Evolutionary conservation across 2,113 vertebrate genomes (phyloP), one percentile per base, ranked within the genome.

Genomic region (Pollachius pollachius): DNA sequence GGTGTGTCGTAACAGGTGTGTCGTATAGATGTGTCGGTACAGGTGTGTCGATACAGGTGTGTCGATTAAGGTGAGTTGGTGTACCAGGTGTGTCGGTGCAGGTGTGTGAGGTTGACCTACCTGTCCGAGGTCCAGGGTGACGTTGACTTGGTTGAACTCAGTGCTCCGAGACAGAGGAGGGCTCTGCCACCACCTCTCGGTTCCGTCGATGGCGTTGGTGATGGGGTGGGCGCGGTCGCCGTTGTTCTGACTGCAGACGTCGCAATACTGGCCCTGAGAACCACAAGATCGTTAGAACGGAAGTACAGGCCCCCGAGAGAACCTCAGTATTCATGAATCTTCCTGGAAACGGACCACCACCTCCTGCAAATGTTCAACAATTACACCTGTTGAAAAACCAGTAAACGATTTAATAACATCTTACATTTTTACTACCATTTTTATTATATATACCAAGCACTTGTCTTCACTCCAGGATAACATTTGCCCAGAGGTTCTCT

Each of bases 171-270:
- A 99, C 0, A 99, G 92, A 0, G 97, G 97, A 0, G 97, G 97
- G 70, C 97, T 99, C 91, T 99, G 97, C 97, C 97, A 99, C 97
- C 97, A 99, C 64, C 97, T 91, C 80, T 99, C 97, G 0, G 97
- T 99, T n/a, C 97, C 97, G 0, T 99, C 97, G 0, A 99, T 92
- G 85, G 97, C 97, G 0, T 99, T 97, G 34, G 92, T 95, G 78
- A 92, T 95, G 16, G 97, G 97, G 52, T 98, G 96, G 0, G 96
- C 96, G 25, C 94, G 94, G 75, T 97, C 95, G 72, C 90, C 93
- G 75, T 90, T 92, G 0, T 90, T 90, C 0, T 93, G 92, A 19
- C 90, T 91, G 78, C 97, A 99, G 82, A 94, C 95, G 90, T 99
- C 97, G 0, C 97, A 99, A 91, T 99, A 98, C 77, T 99, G 97